Evolutionary conservation across 2,888 invertebrate genomes (phyloP).

Genomic region (Apocheima hispidaria): DNA sequence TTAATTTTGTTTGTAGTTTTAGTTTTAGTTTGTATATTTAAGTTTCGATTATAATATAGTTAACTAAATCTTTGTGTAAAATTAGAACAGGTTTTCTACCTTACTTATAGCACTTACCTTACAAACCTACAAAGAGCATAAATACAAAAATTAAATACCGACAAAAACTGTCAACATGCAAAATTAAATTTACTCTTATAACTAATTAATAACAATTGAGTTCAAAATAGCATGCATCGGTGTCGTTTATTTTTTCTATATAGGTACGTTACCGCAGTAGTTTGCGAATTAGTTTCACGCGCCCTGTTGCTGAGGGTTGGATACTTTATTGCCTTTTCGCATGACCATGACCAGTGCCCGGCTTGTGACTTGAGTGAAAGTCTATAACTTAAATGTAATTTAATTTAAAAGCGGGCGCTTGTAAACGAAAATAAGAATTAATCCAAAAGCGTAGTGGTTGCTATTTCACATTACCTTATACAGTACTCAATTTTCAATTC

Average conservation of each 20-base stretch:
- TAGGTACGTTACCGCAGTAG: constrained; percentile 12
- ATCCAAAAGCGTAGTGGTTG: too few relatives aligned
- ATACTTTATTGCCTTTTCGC: constrained; percentile 15
- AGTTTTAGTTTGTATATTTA: too few relatives aligned
- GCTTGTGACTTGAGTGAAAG: not conserved
- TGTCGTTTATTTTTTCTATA: constrained; percentile 18
- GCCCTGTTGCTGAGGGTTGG: constrained; percentile 3
- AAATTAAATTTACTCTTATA: not conserved
- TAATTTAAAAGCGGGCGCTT: constrained; percentile 6
- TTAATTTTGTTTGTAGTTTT: too few relatives aligned
- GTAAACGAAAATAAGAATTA: not conserved
- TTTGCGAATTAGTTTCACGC: constrained; percentile 8
- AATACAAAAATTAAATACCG: not conserved
- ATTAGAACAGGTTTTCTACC: not conserved
- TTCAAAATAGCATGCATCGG: constrained; percentile 20
- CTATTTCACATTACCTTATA: not conserved
- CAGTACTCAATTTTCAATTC: too few relatives aligned
- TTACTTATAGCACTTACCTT: not conserved
- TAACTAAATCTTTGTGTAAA: too few relatives aligned
- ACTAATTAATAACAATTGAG: not conserved
- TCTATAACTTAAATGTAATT: not conserved
- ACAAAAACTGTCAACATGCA: constrained; percentile 11
- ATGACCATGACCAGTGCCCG: constrained; percentile 14
- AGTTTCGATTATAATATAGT: too few relatives aligned
- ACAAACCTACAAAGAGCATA: too few relatives aligned